A percentile compares a stretch with the other conserved stretches of the same genome.
Evolutionary conservation across 2,113 vertebrate species (phyloP).

Genomic region (Bujurquina vittata): DNA sequence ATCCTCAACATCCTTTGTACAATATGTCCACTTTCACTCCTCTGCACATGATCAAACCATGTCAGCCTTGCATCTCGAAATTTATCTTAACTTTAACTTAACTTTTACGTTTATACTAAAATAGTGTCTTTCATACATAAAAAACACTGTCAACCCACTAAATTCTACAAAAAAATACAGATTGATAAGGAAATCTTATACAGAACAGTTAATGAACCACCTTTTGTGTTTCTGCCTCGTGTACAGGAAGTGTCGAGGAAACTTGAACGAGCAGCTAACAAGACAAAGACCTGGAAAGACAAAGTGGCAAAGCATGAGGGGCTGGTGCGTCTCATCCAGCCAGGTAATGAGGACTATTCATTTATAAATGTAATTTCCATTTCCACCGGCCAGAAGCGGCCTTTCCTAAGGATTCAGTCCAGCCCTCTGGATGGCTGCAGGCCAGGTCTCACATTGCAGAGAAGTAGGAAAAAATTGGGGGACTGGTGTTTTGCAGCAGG

Average conservation of each 20-base stretch:
- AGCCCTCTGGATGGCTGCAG: neutral
- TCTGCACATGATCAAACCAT: neutral
- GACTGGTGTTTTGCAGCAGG: neutral
- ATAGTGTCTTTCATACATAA: too few relatives aligned
- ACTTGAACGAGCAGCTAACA: slow-evolving; percentile 86
- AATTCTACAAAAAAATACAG: too few relatives aligned
- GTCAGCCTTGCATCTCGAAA: neutral
- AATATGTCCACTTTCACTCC: neutral
- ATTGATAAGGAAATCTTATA: neutral
- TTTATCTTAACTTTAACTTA: too few relatives aligned
- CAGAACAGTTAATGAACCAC: neutral
- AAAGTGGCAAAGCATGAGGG: slow-evolving; percentile 94
- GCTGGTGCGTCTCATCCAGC: slow-evolving; percentile 92
- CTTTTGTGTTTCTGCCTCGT: neutral
- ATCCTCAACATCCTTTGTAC: neutral
- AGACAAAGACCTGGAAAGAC: slow-evolving; percentile 94
- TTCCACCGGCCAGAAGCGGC: neutral
- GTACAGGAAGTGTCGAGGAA: slow-evolving; percentile 89
- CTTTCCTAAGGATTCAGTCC: neutral
- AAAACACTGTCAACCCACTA: too few relatives aligned
- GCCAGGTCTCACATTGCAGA: neutral
- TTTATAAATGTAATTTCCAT: neutral
- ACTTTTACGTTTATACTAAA: too few relatives aligned
- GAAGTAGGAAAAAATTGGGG: neutral
- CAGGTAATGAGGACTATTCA: slow-evolving; percentile 79